Evolutionary conservation across 1,140 invertebrate genomes (phyloP), one percentile per base, ranked within the genome.

Genomic region (Mya arenaria): DNA sequence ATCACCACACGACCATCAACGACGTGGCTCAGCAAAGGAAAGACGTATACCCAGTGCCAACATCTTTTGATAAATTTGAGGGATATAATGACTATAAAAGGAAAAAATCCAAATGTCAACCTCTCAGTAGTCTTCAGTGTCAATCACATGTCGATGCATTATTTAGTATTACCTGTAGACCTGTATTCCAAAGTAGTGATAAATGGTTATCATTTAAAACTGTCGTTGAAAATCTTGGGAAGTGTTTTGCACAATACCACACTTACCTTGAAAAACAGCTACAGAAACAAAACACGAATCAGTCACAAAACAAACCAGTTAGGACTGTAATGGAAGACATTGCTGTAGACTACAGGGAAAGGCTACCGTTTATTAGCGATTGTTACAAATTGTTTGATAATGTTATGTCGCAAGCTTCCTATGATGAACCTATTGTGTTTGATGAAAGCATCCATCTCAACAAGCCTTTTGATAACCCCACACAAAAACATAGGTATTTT

Each of bases 111-210:
- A 82, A 82, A 34, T 23, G 30, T 13, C 19, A 5, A 19, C 32
- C 48, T 28, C 4, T 82, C 17, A 73, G 13, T 62, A n/a, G 44
- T 48, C 44, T 48, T 48, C 44, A 48, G 44, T 48, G 44, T n/a
- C 44, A 48, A 48, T 48, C 36, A 15, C 69, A 82, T 68, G 48
- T 17, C 32, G 34, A 82, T 48, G 80, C 62, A 55, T 15, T 69
- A 28, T 75, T 48, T 48, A 65, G 17, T 44, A 28, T 68, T 10
- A 32, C 71, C 25, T 23, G 30, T n/a, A 68, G 19, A 41, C 36
- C 30, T 48, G 44, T 48, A 48, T 48, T 48, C n/a, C 44, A 48
- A 48, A 48, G 44, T n/a, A 48, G 44, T 48, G 44, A 48, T 48
- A 48, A 48, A n/a, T 48, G 44, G 44, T 15, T 48, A 48, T 48